These are phyloP conservation scores for Drosophila subpulchrella DNA, from an alignment of 1,140 invertebrate genomes.

Conservation along the genomic window DNA sequence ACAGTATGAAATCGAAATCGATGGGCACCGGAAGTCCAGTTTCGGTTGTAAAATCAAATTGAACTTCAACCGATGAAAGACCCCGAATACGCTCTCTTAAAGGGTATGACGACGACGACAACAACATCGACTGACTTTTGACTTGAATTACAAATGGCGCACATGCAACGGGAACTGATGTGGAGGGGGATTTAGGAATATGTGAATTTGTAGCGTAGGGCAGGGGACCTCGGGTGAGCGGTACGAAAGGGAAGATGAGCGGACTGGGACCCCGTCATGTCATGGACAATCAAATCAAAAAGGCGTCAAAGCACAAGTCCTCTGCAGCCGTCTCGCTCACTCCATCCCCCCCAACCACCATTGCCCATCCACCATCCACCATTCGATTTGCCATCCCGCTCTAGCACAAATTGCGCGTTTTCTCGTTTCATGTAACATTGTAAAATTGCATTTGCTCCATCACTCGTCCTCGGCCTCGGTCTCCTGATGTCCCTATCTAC, in stretches of 20 bases:
- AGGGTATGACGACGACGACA: slow-evolving; percentile 14
- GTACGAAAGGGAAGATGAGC: neutral
- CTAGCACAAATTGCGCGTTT: slow-evolving; percentile 45
- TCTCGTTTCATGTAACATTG: slow-evolving; percentile 78
- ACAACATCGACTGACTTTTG: slow-evolving; percentile 53
- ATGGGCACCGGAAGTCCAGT: too few relatives aligned
- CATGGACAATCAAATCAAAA: slow-evolving; percentile 81
- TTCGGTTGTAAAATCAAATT: too few relatives aligned
- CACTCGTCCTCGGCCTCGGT: neutral
- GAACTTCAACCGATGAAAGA: neutral
- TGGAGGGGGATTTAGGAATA: neutral
- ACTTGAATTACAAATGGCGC: slow-evolving; percentile 79
- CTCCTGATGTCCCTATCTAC: slow-evolving; percentile 13
- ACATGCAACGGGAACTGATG: slow-evolving; percentile 20
- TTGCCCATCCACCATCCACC: neutral
- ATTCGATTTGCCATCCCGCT: slow-evolving; percentile 5
- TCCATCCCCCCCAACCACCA: neutral
- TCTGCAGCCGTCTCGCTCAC: slow-evolving; percentile 3
- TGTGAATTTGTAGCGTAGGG: neutral
- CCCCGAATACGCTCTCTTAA: neutral
- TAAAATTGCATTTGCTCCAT: slow-evolving; percentile 73
- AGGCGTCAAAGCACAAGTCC: slow-evolving; percentile 76
- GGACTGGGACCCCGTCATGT: slow-evolving; percentile 39
- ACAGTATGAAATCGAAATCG: too few relatives aligned
- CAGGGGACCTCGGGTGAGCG: neutral